Evolutionary conservation across 2,113 vertebrate species (phyloP).

Genomic region (Chionomys nivalis): DNA sequence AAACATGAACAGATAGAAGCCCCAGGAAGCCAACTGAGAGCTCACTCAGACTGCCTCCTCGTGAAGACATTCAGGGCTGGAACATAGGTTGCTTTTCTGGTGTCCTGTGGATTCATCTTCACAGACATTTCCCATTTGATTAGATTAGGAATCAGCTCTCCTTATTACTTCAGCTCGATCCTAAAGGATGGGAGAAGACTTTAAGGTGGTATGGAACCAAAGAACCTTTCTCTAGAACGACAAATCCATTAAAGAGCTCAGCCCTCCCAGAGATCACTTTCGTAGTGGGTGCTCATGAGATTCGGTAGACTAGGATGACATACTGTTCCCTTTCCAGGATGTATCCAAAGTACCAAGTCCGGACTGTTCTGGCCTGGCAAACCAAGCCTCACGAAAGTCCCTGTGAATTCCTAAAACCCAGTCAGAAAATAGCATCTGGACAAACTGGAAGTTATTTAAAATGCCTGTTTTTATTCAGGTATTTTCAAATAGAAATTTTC

Average conservation of each 20-base stretch:
- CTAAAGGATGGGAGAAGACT: background rate
- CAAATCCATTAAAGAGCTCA: background rate
- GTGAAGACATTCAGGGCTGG: background rate
- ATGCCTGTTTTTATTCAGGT: background rate
- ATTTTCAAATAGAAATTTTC: slow-evolving; percentile 42
- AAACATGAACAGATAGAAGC: background rate
- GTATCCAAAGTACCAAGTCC: background rate
- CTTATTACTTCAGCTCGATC: background rate
- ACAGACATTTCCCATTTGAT: slow-evolving; percentile 15
- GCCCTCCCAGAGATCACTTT: background rate
- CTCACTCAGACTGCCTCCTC: background rate
- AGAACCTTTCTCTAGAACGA: background rate
- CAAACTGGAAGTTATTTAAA: slow-evolving; percentile 56
- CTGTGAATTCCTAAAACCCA: slow-evolving; percentile 16
- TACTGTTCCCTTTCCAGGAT: background rate
- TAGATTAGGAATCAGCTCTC: background rate
- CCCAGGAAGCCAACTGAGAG: background rate
- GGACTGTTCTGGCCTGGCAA: background rate
- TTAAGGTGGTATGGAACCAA: background rate
- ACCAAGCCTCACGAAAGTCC: background rate
- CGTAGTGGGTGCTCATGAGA: background rate
- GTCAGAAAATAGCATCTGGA: background rate
- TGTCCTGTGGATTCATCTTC: background rate
- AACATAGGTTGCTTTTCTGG: background rate
- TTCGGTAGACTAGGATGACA: background rate